Conservation (phyloP, 2,113 vertebrate genomes). For the Cathartes aura region DNA sequence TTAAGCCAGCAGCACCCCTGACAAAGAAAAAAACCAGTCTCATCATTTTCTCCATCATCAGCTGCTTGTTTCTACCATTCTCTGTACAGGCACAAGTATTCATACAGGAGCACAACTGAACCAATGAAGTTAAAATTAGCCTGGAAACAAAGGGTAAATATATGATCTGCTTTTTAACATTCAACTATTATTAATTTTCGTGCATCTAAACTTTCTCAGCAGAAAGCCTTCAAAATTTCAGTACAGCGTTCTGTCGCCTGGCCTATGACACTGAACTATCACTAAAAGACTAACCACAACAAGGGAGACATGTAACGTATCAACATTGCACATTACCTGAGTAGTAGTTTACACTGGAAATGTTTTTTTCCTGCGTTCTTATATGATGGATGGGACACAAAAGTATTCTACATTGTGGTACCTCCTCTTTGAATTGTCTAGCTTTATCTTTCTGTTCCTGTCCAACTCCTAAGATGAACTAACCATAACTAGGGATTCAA, state of each 20-base stretch:
- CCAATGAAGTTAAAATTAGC: background rate
- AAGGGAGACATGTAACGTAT: background rate
- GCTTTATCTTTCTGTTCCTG: background rate
- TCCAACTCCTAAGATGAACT: background rate
- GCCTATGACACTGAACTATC: background rate
- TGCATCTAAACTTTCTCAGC: background rate
- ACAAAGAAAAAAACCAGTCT: background rate
- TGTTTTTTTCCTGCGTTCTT: background rate
- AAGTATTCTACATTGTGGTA: background rate
- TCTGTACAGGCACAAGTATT: background rate
- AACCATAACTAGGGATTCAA: background rate
- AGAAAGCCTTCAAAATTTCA: background rate
- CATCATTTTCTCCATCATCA: background rate
- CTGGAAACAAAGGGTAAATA: background rate
- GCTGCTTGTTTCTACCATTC: background rate
- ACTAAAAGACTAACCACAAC: background rate
- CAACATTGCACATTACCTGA: fast-evolving
- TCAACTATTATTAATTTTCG: background rate
- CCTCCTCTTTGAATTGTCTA: background rate
- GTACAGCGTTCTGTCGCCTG: background rate
- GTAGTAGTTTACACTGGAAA: background rate
- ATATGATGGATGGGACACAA: background rate
- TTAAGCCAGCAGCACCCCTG: background rate
- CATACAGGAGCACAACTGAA: background rate
- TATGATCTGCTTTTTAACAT: background rate